Base-by-base conservation (phyloP, 2,113 vertebrate genomes). In the Lasiurus borealis region DNA sequence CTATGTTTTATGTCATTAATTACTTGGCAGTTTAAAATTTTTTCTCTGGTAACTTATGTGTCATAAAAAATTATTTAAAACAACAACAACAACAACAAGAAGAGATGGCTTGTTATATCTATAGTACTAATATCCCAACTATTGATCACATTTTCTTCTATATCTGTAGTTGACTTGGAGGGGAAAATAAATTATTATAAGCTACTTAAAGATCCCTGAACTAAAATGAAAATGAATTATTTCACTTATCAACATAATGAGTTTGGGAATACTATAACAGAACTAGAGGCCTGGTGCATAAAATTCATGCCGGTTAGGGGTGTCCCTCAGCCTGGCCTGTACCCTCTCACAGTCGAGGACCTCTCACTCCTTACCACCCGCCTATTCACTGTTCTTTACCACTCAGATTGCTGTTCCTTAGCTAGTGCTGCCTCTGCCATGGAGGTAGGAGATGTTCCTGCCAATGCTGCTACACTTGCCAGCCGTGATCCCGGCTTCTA, bases 1-100 rank as follows among this genome's bases (percentile, higher is more conserved):
- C 54, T n/a, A 52, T 91, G 66, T 84, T 90, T 92, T 52, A 78
- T 15, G n/a, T 71, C 72, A 95, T 91, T 96, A 91, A 78, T 91
- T 96, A 93, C 27, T 31, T 59, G 62, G 18, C 69, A 84, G 13
- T 89, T 95, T 89, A 78, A 94, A 64, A 15, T 62, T 86, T 85
- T 72, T 62, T 75, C 36, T 5, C 16, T 85, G n/a, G n/a, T 62
- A 52, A 94, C 78, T 95, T 94, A 94, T 91, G 18, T 62, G 23
- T 16, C 73, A 40, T 34, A 77, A 75, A 72, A 83, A 84, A 29
- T 94, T 50, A 44, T 21, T 82, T 87, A 92, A 40, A 59, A 77
- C 66, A 82, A 76, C 40, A 40, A 40, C 40, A 80, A 40, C 69
- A 36, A 89, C 31, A 84, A 50, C 2, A 76, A 57, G 6, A 54